phyloP scores from a whole-genome alignment of 2,797 vertebrate species.

The Margarornis squamiger region DNA sequence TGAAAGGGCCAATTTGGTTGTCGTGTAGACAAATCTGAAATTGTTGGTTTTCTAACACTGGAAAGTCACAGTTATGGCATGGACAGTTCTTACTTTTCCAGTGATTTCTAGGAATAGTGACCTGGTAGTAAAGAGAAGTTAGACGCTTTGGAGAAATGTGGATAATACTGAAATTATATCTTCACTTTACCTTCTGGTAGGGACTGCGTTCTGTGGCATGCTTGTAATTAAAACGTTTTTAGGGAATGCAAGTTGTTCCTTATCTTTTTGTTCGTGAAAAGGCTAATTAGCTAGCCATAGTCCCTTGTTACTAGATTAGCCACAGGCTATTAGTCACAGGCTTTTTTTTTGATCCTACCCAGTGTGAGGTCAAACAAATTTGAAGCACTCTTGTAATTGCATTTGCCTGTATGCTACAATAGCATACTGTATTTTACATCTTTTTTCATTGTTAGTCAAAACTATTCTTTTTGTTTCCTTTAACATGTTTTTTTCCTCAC shows the following conservation, averaged over 20 bases:
- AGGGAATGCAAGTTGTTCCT: background rate
- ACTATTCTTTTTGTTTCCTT: background rate
- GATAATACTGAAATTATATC: background rate
- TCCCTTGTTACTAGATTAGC: constrained; percentile 14
- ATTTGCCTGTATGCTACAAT: background rate
- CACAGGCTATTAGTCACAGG: background rate
- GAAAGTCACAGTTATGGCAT: background rate
- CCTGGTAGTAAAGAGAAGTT: background rate
- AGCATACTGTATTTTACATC: background rate
- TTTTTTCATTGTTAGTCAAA: background rate
- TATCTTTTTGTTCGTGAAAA: background rate
- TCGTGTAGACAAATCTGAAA: background rate
- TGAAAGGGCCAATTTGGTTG: background rate
- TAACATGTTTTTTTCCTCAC: background rate
- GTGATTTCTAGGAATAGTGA: background rate
- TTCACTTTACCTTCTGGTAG: background rate
- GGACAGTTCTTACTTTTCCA: background rate
- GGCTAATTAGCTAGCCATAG: background rate
- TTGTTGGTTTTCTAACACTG: background rate
- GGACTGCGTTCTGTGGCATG: background rate
- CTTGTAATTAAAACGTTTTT: background rate
- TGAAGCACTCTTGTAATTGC: background rate
- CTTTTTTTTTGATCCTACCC: background rate
- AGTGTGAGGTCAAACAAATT: constrained; percentile 6
- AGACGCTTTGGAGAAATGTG: background rate